Evolutionary conservation across 2,797 vertebrate species (phyloP), one percentile per base, ranked within the genome.

Genomic region (Mycteria americana): DNA sequence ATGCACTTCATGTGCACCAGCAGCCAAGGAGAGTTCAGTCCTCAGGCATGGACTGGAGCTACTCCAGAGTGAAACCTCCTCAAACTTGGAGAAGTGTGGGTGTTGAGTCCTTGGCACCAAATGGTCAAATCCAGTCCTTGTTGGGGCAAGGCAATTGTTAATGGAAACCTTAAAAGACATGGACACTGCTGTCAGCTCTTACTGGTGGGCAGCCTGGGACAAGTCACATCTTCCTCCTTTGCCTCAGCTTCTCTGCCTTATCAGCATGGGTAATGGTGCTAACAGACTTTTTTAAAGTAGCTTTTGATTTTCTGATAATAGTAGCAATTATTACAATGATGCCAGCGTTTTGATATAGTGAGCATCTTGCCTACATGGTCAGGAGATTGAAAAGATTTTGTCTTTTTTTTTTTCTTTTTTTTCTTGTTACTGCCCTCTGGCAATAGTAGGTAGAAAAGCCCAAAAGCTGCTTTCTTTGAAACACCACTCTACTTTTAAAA

Each of bases 81-180:
- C 43, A 63, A 19, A 62, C 54, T 31, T 0, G 14, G 41, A 53
- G 31, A 48, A 54, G 9, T 0, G 1, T 48, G 45, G 46, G 11
- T 53, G 7, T 31, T 3, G 31, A 70, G 35, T 51, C 33, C 70
- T 73, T 76, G 73, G 60, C 64, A 79, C 22, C 11, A 65, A 79
- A 57, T 17, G 12, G 18, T 54, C 35, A n/a, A 50, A 76, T 17
- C 18, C 12, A 21, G 22, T 88, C 51, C 30, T 87, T 85, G 24
- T 3, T 70, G 43, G 23, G 22, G 15, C 22, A 59, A 67, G 39
- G 13, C 39, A 85, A 28, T 31, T 54, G 41, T 54, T 35, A 28
- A 18, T 9, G 8, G 2, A 46, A 84, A 5, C 19, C 51, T 73
- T 69, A 37, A 62, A 79, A 85, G 22, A 7, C 10, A 22, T 9